Base-by-base conservation (phyloP, 2,113 vertebrate species). In the Tyto alba region DNA sequence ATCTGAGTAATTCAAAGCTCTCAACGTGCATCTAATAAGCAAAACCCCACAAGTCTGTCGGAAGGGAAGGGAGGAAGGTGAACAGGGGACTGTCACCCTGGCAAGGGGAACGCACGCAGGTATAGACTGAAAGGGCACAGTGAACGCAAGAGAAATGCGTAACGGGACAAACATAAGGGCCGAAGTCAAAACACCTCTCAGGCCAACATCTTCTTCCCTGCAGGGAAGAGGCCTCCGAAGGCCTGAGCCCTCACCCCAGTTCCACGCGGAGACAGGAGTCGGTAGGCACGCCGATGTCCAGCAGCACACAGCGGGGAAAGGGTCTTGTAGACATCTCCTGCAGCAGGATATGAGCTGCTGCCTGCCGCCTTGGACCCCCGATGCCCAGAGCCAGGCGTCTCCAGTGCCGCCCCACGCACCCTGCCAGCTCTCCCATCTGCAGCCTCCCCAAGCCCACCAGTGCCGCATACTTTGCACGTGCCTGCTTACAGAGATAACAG, bases 251-350 rank as follows among this genome's bases (percentile, higher is more conserved):
- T 59, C 59, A 38, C 12, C 45, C 52, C 1, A 1, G 38, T 63
- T 23, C 66, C 38, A 29, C 0, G 0, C 10, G 53, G 50, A 85
- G 56, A 11, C 29, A 8, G 64, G 36, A 67, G 45, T 0, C 0
- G 0, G 25, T 16, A 60, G 40, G 48, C 3, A 0, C 8, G 3
- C 3, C 3, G 64, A 27, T n/a, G 23, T 11, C 75, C 0, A 1
- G 81, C 48, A 38, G 63, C 79, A 48, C 10, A 7, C 18, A n/a
- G n/a, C 16, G 32, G 45, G 13, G 29, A 36, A 36, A 50, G 32
- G 38, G 16, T 27, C 40, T 0, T 20, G 19, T 2, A 43, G 50
- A 6, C 83, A 56, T 8, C 26, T 18, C 0, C 0, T 7, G 75
- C 66, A 40, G 45, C 53, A 74, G 26, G 41, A 40, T 7, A 25